These are phyloP conservation scores for Ceyx cyanopectus DNA, from an alignment of 2,113 vertebrate genomes.

Conservation along the genomic window DNA sequence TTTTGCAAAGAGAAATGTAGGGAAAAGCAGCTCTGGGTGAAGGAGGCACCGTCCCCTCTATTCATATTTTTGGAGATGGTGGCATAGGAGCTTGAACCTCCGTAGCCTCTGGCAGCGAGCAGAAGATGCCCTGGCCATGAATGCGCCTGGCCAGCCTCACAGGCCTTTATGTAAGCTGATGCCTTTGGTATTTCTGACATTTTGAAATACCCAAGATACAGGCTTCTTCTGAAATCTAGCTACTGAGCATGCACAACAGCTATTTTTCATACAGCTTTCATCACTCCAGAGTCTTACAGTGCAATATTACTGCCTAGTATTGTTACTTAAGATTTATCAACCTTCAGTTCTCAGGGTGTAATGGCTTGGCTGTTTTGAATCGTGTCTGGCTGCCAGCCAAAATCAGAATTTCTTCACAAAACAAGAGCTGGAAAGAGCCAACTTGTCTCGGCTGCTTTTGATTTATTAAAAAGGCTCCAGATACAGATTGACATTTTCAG, in stretches of 20 bases:
- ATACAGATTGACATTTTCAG: conserved; percentile 49
- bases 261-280: conserved; percentile 73
- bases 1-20: not conserved
- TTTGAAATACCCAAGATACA: conserved; percentile 51
- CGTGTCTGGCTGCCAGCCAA: conserved; percentile 64
- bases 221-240: conserved; percentile 33
- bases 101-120: not conserved
- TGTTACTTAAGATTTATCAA: conserved; percentile 66
- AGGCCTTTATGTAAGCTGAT: conserved; percentile 37
- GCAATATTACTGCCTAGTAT: conserved; percentile 68
- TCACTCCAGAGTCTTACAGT: conserved; percentile 54
- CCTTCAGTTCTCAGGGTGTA: conserved; percentile 65
- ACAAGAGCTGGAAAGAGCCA: conserved; percentile 55
- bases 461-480: conserved; percentile 45
- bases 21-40: not conserved
- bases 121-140: not conserved
- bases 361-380: conserved; percentile 63
- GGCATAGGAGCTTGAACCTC: not conserved
- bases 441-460: conserved; percentile 61
- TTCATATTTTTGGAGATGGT: conserved; percentile 1
- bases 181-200: conserved; percentile 54
- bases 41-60: not conserved
- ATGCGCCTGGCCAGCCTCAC: not conserved
- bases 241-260: conserved; percentile 50
- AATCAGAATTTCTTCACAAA: conserved; percentile 63